Evolutionary conservation across 2,113 vertebrate genomes (phyloP), one percentile per base, ranked within the genome.

Genomic region (Callipepla squamata): DNA sequence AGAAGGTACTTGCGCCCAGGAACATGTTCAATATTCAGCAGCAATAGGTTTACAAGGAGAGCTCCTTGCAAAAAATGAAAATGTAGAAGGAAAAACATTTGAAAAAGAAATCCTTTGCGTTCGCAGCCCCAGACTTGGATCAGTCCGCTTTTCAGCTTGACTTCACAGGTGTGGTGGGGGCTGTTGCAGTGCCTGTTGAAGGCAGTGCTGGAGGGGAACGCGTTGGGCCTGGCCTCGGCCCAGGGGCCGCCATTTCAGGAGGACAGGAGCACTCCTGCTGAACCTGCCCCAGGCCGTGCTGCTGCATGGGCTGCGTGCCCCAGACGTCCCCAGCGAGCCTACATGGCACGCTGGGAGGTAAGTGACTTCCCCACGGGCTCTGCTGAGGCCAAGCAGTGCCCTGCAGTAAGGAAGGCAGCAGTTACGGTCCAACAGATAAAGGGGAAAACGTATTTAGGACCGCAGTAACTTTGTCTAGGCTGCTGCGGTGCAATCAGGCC

Each of bases 11-110:
- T 95, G 92, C 53, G 80, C 90, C 76, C 76, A 38, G 44, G 91
- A 90, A 42, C 45, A 44, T 78, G 94, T 96, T 91, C 93, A 94
- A 80, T 94, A 94, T 94, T 93, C 91, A 94, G 87, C 92, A 90
- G 92, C 57, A 65, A 68, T 32, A 36, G 40, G 18, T 78, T 94
- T 83, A 44, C 85, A 50, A 75, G 79, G 82, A 80, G 23, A 47
- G 36, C 66, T 84, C 59, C 72, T 79, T 80, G 68, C 47, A 80
- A 89, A 93, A 36, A 83, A 94, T 91, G 87, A 85, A 95, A 96
- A 96, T 93, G 55, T 38, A 91, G 32, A 45, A 90, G 95, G 87
- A 96, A 95, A 83, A 80, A 58, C 57, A 80, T 40, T 9, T 62
- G 8, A 93, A 77, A 15, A 48, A 62, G 53, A 82, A 85, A 89